Base-by-base conservation (phyloP, 2,113 vertebrate species). In the Asarcornis scutulata region DNA sequence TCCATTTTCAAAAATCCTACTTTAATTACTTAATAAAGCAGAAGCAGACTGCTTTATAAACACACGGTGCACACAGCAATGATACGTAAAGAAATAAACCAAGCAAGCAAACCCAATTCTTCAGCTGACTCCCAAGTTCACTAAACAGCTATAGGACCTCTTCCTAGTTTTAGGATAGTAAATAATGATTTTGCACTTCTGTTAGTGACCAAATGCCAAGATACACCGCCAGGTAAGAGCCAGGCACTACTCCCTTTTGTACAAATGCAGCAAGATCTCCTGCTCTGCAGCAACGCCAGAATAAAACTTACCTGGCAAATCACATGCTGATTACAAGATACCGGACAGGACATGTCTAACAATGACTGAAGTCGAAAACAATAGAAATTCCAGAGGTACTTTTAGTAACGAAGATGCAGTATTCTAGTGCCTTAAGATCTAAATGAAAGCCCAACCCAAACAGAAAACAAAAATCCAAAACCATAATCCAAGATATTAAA, bases 1-100 rank as follows among this genome's bases (percentile, higher is more conserved):
- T 20, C 62, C 8, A 63, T n/a, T 56, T 3, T 3, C 17, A 69
- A 80, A 75, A 73, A 44, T 3, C 48, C 72, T 23, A 77, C 14
- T 68, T 72, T 81, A 71, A 78, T 15, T 34, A 9, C 7, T 31
- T 91, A 40, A 40, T 40, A 40, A 40, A 40, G 40, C 40, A 40
- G 40, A 40, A 40, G 40, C 40, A 40, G 40, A 13, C 40, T 40
- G 40, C 40, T 40, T 40, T 40, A 40, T 40, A 40, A 40, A 40
- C 40, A 40, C 40, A 40, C 40, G 13, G 40, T 40, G 40, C 12
- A 31, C 46, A 53, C 15, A 0, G 0, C 46, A 48, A 48, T 5
- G 86, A 73, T 0, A 66, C 21, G 44, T 60, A 71, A 14, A 77
- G 17, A 93, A 83, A 86, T 31, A 31, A 89, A 78, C 11, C 14